phyloP scores from a whole-genome alignment of 2,888 invertebrate genomes.

The Ennomos quercinarius region DNA sequence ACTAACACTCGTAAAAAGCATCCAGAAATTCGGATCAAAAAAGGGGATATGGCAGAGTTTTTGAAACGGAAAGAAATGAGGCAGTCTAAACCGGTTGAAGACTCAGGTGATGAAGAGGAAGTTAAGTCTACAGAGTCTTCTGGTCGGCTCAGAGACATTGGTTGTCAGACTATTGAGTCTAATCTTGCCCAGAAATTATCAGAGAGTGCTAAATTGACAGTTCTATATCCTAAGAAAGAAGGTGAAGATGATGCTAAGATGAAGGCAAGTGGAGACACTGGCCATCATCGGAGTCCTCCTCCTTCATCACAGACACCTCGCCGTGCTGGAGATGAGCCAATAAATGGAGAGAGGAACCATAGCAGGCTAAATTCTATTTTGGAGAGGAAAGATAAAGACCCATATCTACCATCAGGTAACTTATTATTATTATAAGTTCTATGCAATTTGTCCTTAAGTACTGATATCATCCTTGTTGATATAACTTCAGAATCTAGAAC shows the following conservation, averaged over 20 bases:
- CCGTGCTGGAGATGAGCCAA: slow-evolving; percentile 60
- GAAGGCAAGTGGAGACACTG: slow-evolving; percentile 74
- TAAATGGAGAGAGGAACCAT: slow-evolving; percentile 65
- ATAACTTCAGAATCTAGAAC: too few species aligned
- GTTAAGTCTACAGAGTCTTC: slow-evolving; percentile 63
- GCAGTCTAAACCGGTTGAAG: slow-evolving; percentile 55
- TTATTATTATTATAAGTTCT: not conserved
- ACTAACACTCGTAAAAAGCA: slow-evolving; percentile 62
- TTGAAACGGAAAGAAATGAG: slow-evolving; percentile 72
- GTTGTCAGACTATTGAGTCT: slow-evolving; percentile 76
- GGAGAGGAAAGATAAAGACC: slow-evolving; percentile 75
- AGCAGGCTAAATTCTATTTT: slow-evolving; percentile 73
- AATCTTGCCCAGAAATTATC: slow-evolving; percentile 67
- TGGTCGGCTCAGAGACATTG: slow-evolving; percentile 69
- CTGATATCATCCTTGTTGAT: too few species aligned
- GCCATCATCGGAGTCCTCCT: slow-evolving; percentile 52
- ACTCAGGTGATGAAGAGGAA: slow-evolving; percentile 58
- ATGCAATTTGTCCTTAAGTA: too few species aligned
- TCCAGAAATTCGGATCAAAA: slow-evolving; percentile 67
- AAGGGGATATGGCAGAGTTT: slow-evolving; percentile 81
- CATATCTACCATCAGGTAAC: slow-evolving; percentile 68
- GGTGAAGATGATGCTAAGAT: slow-evolving; percentile 66
- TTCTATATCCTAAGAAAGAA: slow-evolving; percentile 78
- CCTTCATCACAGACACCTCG: slow-evolving; percentile 49
- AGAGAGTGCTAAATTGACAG: slow-evolving; percentile 74